phyloP scores from a whole-genome alignment of 2,888 invertebrate genomes.

The Parnassius orleans region DNA sequence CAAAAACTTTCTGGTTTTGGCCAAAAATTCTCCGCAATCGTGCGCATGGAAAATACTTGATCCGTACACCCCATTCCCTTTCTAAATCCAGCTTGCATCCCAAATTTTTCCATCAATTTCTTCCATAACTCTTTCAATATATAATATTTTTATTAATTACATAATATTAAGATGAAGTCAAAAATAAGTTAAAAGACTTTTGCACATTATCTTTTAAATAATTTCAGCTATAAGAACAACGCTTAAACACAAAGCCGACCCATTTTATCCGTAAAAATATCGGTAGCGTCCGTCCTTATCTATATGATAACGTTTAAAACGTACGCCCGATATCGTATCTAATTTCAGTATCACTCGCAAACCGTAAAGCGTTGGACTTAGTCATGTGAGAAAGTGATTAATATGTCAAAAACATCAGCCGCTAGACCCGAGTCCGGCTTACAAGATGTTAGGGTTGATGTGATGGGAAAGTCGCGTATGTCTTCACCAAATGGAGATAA shows the following conservation, averaged over 20 bases:
- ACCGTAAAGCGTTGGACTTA: constrained; percentile 1
- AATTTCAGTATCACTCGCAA: constrained; percentile 22
- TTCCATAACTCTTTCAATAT: no score
- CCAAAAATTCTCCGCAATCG: no score
- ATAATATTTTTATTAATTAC: no score
- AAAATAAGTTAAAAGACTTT: no score
- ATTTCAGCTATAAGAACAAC: no score
- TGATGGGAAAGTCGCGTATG: constrained; percentile 32
- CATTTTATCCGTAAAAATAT: constrained; percentile 21
- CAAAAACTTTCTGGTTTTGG: no score
- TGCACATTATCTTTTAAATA: no score
- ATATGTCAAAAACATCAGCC: constrained; percentile 31
- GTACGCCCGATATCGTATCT: constrained; percentile 20
- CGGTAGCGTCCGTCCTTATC: constrained; percentile 26
- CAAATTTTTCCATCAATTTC: no score
- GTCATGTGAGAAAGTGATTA: constrained; percentile 21
- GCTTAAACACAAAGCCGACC: constrained; percentile 3
- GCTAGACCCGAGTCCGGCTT: constrained; percentile 17
- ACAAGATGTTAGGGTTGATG: constrained; percentile 28
- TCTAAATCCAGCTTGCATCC: no score
- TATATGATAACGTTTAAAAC: constrained; percentile 27
- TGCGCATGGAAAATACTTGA: no score
- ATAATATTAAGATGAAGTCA: no score
- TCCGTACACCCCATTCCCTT: no score
- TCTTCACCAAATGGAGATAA: constrained; percentile 30